phyloP scores from a whole-genome alignment of 2,888 invertebrate genomes.

The Platerodrilus igneus region DNA sequence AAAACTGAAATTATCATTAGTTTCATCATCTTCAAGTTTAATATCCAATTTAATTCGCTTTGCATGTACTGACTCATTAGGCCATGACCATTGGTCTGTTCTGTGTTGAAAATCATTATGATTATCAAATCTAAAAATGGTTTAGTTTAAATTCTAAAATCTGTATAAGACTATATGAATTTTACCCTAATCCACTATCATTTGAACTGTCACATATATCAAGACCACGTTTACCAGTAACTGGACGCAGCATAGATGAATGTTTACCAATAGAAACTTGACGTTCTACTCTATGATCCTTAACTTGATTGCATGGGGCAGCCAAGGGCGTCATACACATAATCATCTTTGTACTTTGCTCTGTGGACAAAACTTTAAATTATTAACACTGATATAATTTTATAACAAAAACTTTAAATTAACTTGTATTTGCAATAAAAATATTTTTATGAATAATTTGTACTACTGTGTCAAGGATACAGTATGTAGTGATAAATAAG shows the following conservation, averaged over 20 bases:
- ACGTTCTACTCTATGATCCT: constrained; percentile 64
- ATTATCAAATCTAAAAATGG: constrained; percentile 71
- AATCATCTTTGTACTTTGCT: constrained; percentile 63
- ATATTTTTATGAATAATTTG: too few species aligned
- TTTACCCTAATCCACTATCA: constrained; percentile 76
- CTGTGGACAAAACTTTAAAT: constrained; percentile 23
- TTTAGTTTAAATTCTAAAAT: background rate
- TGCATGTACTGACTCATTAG: constrained; percentile 52
- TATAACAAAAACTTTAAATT: background rate
- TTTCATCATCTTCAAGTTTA: constrained; percentile 67
- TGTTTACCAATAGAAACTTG: constrained; percentile 50
- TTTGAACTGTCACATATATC: constrained; percentile 81
- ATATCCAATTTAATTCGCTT: constrained; percentile 61
- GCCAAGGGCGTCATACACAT: constrained; percentile 65
- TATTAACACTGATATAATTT: background rate
- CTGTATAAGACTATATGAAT: constrained; percentile 3
- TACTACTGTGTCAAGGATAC: constrained; percentile 7
- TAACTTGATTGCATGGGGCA: constrained; percentile 63
- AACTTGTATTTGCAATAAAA: too few species aligned
- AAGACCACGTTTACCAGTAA: constrained; percentile 46
- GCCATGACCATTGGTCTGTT: constrained; percentile 42
- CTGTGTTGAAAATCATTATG: constrained; percentile 53
- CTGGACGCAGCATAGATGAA: constrained; percentile 39
- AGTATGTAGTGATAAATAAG: constrained; percentile 1
- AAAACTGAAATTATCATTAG: constrained; percentile 65